Percentiles rank a stretch among this genome's conserved stretches.
These are phyloP conservation scores for Yoshiicerus persimilis DNA, from an alignment of 1,140 invertebrate species.

Conservation along the genomic window DNA sequence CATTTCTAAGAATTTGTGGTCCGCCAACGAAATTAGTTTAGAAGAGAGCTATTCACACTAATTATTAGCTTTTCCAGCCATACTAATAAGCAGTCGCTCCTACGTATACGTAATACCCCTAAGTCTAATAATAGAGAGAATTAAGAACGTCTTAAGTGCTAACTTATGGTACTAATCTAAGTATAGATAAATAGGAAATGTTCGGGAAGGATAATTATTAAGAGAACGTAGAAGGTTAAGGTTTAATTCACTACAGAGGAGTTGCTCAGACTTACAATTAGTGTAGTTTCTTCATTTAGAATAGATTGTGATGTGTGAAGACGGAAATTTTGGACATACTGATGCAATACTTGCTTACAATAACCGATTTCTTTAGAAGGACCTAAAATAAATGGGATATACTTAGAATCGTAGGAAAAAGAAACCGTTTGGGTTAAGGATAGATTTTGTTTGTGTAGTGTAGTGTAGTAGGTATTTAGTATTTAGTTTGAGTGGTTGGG, in stretches of 20 bases:
- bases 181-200: neutral
- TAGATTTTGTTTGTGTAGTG: too few species aligned
- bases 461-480: neutral
- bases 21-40: neutral
- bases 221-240: neutral
- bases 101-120: too few species aligned
- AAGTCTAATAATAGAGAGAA: neutral
- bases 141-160: neutral
- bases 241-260: neutral
- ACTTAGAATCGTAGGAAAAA: too few species aligned
- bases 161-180: neutral
- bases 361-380: neutral
- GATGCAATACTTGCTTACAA: neutral
- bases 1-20: neutral
- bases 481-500: neutral
- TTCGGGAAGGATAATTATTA: neutral
- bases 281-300: neutral
- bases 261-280: neutral
- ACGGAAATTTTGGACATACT: too few species aligned
- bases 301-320: neutral
- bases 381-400: too few species aligned
- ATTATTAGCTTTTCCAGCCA: neutral
- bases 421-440: too few species aligned
- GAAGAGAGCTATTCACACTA: neutral
- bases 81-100: neutral